These are phyloP conservation scores for Neodiprion fabricii DNA, from an alignment of 1,140 invertebrate species.

Conservation along the genomic window DNA sequence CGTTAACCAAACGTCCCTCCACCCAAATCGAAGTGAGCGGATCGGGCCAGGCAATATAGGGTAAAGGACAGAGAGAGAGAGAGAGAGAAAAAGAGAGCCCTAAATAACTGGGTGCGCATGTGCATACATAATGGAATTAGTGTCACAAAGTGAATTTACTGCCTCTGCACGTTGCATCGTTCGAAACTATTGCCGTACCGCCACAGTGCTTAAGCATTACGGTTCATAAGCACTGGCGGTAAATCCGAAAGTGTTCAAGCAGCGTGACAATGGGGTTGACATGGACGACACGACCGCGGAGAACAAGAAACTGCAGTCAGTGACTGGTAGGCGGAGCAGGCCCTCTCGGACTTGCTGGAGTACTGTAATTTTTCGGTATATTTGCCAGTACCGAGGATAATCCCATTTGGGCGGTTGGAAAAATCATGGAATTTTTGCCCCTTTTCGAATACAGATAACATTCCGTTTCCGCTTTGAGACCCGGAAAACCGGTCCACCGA, in stretches of 20 bases:
- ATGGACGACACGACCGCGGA: not conserved
- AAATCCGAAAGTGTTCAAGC: not conserved
- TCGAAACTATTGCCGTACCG: not conserved
- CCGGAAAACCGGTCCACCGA: not conserved
- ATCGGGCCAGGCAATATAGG: too few species aligned
- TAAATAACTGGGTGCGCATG: not conserved
- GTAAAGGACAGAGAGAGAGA: not conserved
- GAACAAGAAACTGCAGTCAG: not conserved
- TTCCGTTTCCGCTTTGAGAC: too few species aligned
- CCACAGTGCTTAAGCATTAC: not conserved
- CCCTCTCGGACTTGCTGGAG: too few species aligned
- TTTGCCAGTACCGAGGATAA: conserved; percentile 46
- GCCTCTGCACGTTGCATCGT: not conserved
- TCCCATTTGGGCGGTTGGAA: conserved; percentile 31
- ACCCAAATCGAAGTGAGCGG: too few species aligned
- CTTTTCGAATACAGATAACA: not conserved
- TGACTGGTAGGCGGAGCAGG: not conserved
- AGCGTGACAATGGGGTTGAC: not conserved
- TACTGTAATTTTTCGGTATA: conserved; percentile 37
- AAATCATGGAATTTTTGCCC: not conserved
- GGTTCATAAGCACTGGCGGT: not conserved
- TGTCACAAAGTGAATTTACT: not conserved
- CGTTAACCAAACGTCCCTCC: not conserved
- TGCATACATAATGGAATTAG: not conserved
- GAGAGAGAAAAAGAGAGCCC: not conserved